Evolutionary conservation across 2,888 invertebrate species (phyloP), one percentile per base, ranked within the genome.

Genomic region (Trissolcus japonicus): DNA sequence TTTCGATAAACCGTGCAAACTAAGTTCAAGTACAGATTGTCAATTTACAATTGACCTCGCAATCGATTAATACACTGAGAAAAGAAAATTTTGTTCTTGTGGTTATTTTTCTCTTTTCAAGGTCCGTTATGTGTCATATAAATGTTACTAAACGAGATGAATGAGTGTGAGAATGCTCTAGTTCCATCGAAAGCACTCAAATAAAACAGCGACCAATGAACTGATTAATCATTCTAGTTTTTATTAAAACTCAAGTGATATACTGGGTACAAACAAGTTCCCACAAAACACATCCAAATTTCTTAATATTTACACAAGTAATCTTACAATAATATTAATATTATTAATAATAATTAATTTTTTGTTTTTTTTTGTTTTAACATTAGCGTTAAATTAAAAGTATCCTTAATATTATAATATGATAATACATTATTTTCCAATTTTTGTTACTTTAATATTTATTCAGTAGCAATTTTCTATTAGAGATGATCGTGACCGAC

Each of bases 241-340:
- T 73, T 73, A 73, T 73, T 73, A 73, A 73, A 73, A 73, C 73
- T 73, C 65, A 73, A 66, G 55, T 61, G 54, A 62, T 72, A 73
- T 66, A 66, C 14, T 55, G 73, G 73, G 73, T 73, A 73, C 73
- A 73, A 73, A 73, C 40, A 48, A 73, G 73, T 73, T 73, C 73
- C 73, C 73, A 73, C 55, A 73, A 72, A 73, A 66, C 72, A 72
- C 72, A 72, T 65, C 72, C 72, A 65, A 72, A 72, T 72, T 60
- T 40, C 65, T 63, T 72, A 72, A 72, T 72, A 72, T 72, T 59
- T 72, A 72, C 72, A 72, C 29, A 65, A 65, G 13, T 62, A 62
- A 51, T 41, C 50, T 72, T 46, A 56, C 55, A 48, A 48, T 65
- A 54, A 54, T 54, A 55, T 35, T 55, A 55, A 54, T 54, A 54